Conservation (phyloP, 2,113 vertebrate genomes). For the Steatornis caripensis region DNA sequence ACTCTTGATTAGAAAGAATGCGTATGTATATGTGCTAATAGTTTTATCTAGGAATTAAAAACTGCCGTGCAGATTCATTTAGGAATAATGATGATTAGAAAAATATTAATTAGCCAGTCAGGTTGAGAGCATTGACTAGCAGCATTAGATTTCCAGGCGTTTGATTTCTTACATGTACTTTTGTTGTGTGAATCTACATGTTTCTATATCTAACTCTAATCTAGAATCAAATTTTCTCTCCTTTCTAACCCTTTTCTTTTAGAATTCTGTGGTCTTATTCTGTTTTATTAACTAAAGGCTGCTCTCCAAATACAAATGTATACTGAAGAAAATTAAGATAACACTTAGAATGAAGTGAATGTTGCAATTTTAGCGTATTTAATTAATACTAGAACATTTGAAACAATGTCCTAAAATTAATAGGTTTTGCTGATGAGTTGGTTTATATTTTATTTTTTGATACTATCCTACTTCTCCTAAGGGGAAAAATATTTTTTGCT, state of each 20-base stretch:
- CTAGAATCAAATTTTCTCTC: neutral
- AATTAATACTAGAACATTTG: neutral
- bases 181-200: neutral
- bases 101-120: slow-evolving; percentile 1
- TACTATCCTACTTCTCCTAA: neutral
- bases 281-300: neutral
- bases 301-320: neutral
- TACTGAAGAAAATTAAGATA: neutral
- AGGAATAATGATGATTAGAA: slow-evolving; percentile 35
- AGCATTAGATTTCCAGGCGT: slow-evolving; percentile 6
- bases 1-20: neutral
- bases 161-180: neutral
- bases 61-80: slow-evolving; percentile 10
- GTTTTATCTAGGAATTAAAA: slow-evolving; percentile 35
- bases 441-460: neutral
- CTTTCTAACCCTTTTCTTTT: neutral
- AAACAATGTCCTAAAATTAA: neutral
- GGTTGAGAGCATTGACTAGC: neutral
- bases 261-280: neutral
- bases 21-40: neutral
- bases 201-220: neutral
- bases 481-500: neutral
- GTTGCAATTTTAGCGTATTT: neutral
- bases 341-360: neutral
- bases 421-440: neutral